Evolutionary conservation across 2,113 vertebrate species (phyloP), one percentile per base, ranked within the genome.

Genomic region (Gobius niger): DNA sequence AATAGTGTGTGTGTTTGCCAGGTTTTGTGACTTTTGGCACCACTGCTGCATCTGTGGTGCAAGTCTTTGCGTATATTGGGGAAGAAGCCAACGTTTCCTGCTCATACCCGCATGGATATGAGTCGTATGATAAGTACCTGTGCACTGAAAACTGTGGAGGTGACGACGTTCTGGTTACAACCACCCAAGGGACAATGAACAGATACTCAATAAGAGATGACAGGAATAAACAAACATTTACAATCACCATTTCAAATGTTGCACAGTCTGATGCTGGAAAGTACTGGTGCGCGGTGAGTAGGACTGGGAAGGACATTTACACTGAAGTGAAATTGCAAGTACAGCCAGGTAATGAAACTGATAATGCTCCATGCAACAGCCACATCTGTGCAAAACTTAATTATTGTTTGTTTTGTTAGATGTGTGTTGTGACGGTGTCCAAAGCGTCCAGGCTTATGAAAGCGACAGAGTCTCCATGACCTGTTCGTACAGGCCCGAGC

Each of bases 251-350:
- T 49, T 73, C 61, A 47, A 18, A 44, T 9, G 63, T 85, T 16
- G 34, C 2, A 0, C 6, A 0, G 6, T 0, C 0, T 0, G 64
- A 86, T 67, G 7, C 63, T 60, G 77, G 64, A 7, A 68, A 15
- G 15, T 84, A 86, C 75, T 77, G 79, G 73, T 88, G 83, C 67
- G 77, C 63, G 2, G 77, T 82, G 60, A 64, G 7, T 12, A 72
- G 0, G 15, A 14, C 0, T 5, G 59, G 62, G 44, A 63, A 12
- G 3, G 82, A 85, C 54, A 10, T 69, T 16, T 85, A 78, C 51
- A 72, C 44, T 34, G 69, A 80, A 75, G 70, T 82, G 0, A 15
- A 16, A 0, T 67, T 88, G 60, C 9, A 70, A 4, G 47, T 81
- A 34, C 0, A 0, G 34, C 6, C 16, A 75, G 79, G 72, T 82